Base-by-base conservation (phyloP, 2,888 invertebrate genomes). In the Parnassius smintheus region DNA sequence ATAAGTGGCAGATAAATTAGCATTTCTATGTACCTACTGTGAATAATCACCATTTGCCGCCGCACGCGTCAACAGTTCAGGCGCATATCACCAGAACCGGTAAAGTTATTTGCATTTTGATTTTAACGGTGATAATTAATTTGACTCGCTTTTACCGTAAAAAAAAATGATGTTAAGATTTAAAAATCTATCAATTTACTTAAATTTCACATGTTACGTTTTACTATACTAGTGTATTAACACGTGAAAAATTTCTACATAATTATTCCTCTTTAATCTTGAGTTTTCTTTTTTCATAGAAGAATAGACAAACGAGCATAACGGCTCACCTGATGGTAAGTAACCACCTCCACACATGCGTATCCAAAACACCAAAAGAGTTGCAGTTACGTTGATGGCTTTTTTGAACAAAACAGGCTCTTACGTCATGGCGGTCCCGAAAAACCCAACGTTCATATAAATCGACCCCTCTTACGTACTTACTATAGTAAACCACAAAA, bases 111-210 rank as follows among this genome's bases (percentile, higher is more conserved):
- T 59, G 45, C 54, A 63, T 59, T 42, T 53, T 46, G 35, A 54
- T 46, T 22, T 35, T 48, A 46, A 59, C 59, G 46, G 35, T 41
- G 9, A 45, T 22, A 51, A 54, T 50, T 50, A 58, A 55, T 63
- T 59, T 51, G 63, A 56, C 22, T 10, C 56, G 64, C 56, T 64
- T 64, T 64, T 59, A 64, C 64, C 41, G 56, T 51, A 52, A 59
- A 62, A 18, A 18, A 59, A 63, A 50, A 44, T 44, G 41, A 50
- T 55, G 51, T 41, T 56, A 51, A 35, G 8, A 13, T 53, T 46
- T 45, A 25, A 18, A 22, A 2, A 7, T 18, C 22, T 56, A 9
- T 13, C 46, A 25, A n/a, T 46, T n/a, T 46, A 46, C 44, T 52
- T 46, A 13, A 12, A 45, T 46, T 42, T 41, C 10, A n/a, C 9